Evolutionary conservation across 2,113 vertebrate genomes (phyloP), one percentile per base, ranked within the genome.

Genomic region (Alethe diademata): DNA sequence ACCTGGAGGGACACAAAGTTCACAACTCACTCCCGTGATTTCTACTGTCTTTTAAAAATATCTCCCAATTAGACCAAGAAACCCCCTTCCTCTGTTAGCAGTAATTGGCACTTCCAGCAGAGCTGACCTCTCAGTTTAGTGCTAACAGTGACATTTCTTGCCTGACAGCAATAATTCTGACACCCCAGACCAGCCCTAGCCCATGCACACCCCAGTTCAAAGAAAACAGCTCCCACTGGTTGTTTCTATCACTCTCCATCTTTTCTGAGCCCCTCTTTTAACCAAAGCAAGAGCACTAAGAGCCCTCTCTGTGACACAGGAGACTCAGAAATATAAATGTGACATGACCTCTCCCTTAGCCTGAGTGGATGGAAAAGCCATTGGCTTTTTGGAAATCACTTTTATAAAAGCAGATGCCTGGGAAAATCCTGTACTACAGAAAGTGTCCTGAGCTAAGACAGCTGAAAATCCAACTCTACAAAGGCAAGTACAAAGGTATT

Each of bases 61-160:
- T 74, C 92, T 64, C 61, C 95, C 96, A 97, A 97, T 98, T 98
- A 98, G 93, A 83, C 62, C 43, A 42, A 91, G 89, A 95, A 84
- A 22, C 16, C 29, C 54, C 76, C 33, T 86, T 76, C 86, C 97
- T 95, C 40, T 50, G 50, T 97, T 93, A 83, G 66, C 58, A 58
- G 80, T 97, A 97, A 97, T 95, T 97, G 97, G 80, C 92, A 94
- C 71, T 87, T 96, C 92, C 96, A 93, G 51, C 91, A 85, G 92
- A 75, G 95, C 60, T 95, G 88, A 79, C 80, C 80, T 95, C 93
- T 95, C 53, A 75, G 48, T 80, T 91, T 71, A 89, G 86, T 57
- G 86, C 70, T 83, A 90, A 81, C 78, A 74, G 61, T 38, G 67
- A 54, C 43, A 66, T 82, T 72, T 93, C 70, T 71, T 82, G 48